These are phyloP conservation scores for Ochropleura plecta DNA, from an alignment of 2,888 invertebrate genomes.

Conservation along the genomic window DNA sequence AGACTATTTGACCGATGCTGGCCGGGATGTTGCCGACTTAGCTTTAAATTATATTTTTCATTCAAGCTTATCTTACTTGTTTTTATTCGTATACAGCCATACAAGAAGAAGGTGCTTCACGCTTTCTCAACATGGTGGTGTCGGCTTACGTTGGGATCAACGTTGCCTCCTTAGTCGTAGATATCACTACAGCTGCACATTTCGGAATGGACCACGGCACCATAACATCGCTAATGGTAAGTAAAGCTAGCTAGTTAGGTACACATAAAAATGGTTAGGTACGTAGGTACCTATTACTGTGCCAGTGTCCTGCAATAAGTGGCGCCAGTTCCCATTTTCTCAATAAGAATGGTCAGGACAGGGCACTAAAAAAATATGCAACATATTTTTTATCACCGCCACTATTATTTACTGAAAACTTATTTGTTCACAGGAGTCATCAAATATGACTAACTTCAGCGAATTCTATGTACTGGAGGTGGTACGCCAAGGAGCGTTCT, in stretches of 20 bases:
- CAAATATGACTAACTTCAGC: neutral
- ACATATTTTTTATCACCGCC: neutral
- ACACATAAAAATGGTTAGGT: neutral
- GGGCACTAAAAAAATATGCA: neutral
- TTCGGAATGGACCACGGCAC: slow-evolving; percentile 77
- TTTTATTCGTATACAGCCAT: slow-evolving; percentile 65
- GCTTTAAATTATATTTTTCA: too few species aligned
- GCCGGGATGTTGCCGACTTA: too few species aligned
- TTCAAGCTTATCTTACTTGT: too few species aligned
- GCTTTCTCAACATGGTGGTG: slow-evolving; percentile 67
- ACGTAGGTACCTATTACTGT: neutral
- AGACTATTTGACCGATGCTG: too few species aligned
- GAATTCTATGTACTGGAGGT: slow-evolving; percentile 67
- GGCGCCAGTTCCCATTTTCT: neutral
- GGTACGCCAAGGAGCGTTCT: slow-evolving; percentile 74
- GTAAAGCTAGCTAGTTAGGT: slow-evolving; percentile 21
- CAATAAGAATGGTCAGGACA: neutral
- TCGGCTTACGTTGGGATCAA: slow-evolving; percentile 71
- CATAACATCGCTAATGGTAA: slow-evolving; percentile 72
- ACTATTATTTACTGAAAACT: neutral
- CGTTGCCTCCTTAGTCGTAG: slow-evolving; percentile 73
- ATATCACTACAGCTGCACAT: slow-evolving; percentile 75
- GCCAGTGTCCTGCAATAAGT: neutral
- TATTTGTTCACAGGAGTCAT: slow-evolving; percentile 13
- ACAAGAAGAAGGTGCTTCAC: slow-evolving; percentile 53